Evolutionary conservation across 2,797 vertebrate species (phyloP), one percentile per base, ranked within the genome.

Genomic region (Acanthurus leucopareius): DNA sequence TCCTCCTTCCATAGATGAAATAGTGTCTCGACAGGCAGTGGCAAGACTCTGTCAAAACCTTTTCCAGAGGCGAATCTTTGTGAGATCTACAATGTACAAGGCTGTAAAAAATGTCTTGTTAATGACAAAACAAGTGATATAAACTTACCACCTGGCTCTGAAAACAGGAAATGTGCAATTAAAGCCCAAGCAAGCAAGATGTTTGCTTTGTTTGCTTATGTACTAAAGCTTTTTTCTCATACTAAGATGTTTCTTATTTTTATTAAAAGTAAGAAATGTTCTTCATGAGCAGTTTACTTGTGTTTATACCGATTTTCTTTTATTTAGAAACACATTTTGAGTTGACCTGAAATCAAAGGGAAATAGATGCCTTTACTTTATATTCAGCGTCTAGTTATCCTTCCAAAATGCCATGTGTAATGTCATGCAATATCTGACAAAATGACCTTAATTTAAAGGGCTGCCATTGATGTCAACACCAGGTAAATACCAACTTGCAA

Each of bases 401-500:
- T 82, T 90, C 74, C 84, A 90, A 91, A 94, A 93, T 93, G 92
- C 91, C 93, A 92, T 32, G 84, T 80, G 79, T 94, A 93, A 94
- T 94, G 92, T 94, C 90, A 93, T 92, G 93, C 92, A 91, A 93
- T 94, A 95, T 94, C 93, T 93, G 93, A 95, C 92, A 91, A 94
- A 94, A 91, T 95, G 95, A 95, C 94, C 94, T 95, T 94, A 94
- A 95, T 93, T 94, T 94, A 94, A 93, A 94, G 93, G 93, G 89
- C 92, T 93, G 93, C 88, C 92, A 94, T 91, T 93, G 93, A 89
- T 92, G 93, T 95, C 95, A 96, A 96, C 93, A 95, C 79, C 89
- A 93, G 92, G 95, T 95, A 96, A 96, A 96, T 96, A 96, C 91
- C 96, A 96, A 95, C 87, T 95, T 96, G 96, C 95, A 96, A 96